Evolutionary conservation across 2,113 vertebrate genomes (phyloP).

Genomic region (Sapajus apella): DNA sequence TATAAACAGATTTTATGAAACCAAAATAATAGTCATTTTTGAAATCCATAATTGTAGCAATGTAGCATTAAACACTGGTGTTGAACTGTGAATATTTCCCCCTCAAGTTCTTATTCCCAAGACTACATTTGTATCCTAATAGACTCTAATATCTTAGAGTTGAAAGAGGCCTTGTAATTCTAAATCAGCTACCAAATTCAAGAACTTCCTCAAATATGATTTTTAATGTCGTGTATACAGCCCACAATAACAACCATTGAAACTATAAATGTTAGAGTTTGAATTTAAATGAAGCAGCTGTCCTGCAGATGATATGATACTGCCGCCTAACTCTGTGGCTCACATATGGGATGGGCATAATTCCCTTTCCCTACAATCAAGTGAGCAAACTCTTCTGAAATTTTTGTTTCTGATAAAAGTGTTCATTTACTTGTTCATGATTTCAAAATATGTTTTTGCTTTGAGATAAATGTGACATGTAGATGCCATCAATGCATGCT

Average conservation of each 20-base stretch:
- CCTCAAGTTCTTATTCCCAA: conserved; percentile 30
- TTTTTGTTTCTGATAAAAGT: conserved; percentile 60
- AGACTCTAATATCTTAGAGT: background rate
- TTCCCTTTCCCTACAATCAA: conserved; percentile 1
- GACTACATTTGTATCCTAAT: background rate
- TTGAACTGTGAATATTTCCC: background rate
- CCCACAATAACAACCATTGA: background rate
- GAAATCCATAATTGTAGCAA: background rate
- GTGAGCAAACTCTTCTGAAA: conserved; percentile 24
- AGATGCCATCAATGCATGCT: background rate
- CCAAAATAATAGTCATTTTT: conserved; percentile 43
- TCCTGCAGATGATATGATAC: conserved; percentile 37
- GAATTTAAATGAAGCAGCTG: conserved; percentile 38
- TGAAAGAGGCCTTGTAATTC: background rate
- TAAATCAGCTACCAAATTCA: conserved; percentile 34
- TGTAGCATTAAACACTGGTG: background rate
- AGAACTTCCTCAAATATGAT: background rate
- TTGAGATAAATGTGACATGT: conserved; percentile 26
- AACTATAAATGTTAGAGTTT: conserved; percentile 34
- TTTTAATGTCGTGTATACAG: background rate
- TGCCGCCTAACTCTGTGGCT: background rate
- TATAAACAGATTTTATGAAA: conserved; percentile 50
- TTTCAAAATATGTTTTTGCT: conserved; percentile 54
- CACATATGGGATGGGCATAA: conserved; percentile 21
- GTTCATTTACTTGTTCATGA: conserved; percentile 39